phyloP scores from a whole-genome alignment of 2,888 invertebrate genomes.

The Clistopyga incitator region DNA sequence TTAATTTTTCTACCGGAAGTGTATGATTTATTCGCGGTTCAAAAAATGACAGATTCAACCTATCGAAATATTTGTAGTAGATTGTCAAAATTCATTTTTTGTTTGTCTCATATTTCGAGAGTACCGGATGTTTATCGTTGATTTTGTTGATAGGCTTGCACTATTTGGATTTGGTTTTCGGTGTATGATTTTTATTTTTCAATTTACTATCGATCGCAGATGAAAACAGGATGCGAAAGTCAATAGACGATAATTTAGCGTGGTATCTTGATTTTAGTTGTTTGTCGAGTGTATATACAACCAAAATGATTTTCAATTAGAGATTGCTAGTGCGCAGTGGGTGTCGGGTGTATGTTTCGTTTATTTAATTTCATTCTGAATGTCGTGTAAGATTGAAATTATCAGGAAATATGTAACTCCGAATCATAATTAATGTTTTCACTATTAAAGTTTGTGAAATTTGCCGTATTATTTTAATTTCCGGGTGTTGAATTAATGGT shows the following conservation, averaged over 20 bases:
- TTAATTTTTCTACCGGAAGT: neutral
- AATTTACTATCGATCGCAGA: neutral
- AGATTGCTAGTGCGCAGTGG: neutral
- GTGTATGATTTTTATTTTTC: neutral
- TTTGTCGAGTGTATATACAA: neutral
- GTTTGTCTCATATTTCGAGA: neutral
- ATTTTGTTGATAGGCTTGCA: neutral
- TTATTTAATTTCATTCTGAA: neutral
- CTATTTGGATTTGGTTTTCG: neutral
- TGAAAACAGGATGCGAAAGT: constrained; percentile 1
- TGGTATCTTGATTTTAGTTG: neutral
- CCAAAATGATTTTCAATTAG: neutral
- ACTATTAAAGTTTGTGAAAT: neutral
- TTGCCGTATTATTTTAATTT: neutral
- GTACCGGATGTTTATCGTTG: neutral
- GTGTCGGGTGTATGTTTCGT: neutral
- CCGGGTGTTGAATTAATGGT: neutral
- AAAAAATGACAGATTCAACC: neutral
- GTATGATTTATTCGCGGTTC: neutral
- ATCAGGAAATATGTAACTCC: constrained; percentile 1
- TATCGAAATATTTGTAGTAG: neutral
- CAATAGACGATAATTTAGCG: neutral
- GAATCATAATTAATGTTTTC: neutral
- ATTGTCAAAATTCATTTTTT: neutral
- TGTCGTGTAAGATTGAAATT: neutral